Evolutionary conservation across 2,113 vertebrate genomes (phyloP).

Genomic region (Ptilorrhoa leucosticta): DNA sequence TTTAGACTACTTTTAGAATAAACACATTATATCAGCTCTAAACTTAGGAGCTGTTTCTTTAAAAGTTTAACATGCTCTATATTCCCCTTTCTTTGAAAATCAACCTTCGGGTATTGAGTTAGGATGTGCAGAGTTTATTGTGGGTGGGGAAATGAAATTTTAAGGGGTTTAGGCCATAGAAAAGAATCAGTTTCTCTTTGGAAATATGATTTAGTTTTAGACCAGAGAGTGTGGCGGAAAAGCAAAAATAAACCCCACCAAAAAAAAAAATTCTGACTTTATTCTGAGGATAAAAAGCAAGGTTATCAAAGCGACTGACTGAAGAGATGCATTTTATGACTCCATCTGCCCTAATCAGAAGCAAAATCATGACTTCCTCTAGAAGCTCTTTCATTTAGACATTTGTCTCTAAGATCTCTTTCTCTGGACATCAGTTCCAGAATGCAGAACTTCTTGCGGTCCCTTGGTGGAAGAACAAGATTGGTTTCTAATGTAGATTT

Average conservation of each 20-base stretch:
- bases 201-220: neutral
- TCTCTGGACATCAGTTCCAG: neutral
- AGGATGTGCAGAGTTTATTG: neutral
- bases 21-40: neutral
- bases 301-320: neutral
- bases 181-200: neutral
- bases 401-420: neutral
- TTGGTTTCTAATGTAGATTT: neutral
- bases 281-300: neutral
- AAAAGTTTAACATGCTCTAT: neutral
- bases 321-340: neutral
- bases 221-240: accelerated
- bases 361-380: neutral
- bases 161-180: neutral
- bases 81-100: neutral
- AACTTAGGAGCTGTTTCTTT: neutral
- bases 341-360: neutral
- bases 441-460: neutral
- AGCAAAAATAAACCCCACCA: neutral
- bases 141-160: neutral
- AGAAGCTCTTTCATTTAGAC: neutral
- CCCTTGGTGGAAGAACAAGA: neutral
- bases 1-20: neutral
- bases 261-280: neutral
- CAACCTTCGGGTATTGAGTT: neutral